A percentile compares a stretch with the other conserved stretches of the same genome.
Conservation (phyloP, 2,113 vertebrate genomes). For the Baryphthengus martii region DNA sequence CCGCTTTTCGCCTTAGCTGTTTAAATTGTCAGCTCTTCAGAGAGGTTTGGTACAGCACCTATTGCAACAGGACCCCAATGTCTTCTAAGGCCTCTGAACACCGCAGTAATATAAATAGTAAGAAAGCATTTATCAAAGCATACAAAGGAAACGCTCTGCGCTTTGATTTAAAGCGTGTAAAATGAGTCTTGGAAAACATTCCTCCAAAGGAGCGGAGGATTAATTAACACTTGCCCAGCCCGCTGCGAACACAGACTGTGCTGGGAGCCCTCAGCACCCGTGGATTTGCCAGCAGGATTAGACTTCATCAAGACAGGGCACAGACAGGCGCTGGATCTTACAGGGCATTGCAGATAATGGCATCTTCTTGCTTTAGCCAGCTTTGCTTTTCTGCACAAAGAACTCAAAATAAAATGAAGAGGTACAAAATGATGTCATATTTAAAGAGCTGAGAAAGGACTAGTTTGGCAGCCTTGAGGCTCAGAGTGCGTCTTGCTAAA, state of each 20-base stretch:
- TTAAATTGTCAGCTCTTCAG: neutral
- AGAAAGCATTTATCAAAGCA: conserved; percentile 29
- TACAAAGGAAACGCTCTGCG: conserved; percentile 2
- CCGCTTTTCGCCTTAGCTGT: neutral
- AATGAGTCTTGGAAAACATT: conserved; percentile 49
- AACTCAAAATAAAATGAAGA: neutral
- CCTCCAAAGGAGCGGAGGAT: neutral
- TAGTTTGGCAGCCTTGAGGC: neutral
- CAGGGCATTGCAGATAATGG: neutral
- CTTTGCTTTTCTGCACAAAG: neutral
- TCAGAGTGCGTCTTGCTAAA: neutral
- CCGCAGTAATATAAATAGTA: neutral
- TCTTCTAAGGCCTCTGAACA: neutral
- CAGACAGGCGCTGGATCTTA: neutral
- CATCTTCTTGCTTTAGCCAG: neutral
- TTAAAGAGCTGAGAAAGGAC: neutral
- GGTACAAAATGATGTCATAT: neutral
- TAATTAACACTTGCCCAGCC: neutral
- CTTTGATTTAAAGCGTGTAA: conserved; percentile 42
- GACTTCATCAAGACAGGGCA: neutral
- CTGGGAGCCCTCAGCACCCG: neutral
- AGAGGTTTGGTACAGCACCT: neutral
- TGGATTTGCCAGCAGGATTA: neutral
- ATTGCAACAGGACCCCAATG: neutral
- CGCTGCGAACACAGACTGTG: rapidly evolving